These are phyloP conservation scores for Lepidurus packardi DNA, from an alignment of 1,140 invertebrate genomes.

Conservation along the genomic window DNA sequence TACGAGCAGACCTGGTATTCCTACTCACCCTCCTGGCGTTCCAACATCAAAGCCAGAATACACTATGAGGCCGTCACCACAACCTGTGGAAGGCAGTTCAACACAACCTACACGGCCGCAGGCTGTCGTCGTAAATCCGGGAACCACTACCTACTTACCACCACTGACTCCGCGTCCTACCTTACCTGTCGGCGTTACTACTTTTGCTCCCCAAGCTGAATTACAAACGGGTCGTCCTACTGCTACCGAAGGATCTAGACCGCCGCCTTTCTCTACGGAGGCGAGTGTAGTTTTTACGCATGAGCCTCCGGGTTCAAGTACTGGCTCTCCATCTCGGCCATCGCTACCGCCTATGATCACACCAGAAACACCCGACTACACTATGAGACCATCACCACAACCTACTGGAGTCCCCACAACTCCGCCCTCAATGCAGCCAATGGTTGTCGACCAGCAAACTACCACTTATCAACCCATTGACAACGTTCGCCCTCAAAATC, in stretches of 20 bases:
- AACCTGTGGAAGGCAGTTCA: background rate
- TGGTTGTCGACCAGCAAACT: background rate
- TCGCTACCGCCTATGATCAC: background rate
- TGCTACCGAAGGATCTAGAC: background rate
- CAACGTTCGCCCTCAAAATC: background rate
- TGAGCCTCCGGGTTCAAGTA: background rate
- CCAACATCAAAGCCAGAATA: background rate
- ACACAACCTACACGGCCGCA: slow-evolving; percentile 14
- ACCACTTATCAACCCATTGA: background rate
- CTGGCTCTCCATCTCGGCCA: background rate
- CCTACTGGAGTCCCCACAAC: background rate
- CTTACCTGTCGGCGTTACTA: background rate
- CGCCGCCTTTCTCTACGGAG: slow-evolving; percentile 19
- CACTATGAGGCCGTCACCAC: background rate
- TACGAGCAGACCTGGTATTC: background rate
- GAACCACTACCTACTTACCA: slow-evolving; percentile 2
- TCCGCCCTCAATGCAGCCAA: background rate
- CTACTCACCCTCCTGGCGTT: background rate
- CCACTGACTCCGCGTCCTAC: background rate
- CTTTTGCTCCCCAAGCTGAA: slow-evolving; percentile 24
- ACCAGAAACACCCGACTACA: background rate
- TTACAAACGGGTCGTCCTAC: background rate
- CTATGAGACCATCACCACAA: slow-evolving; percentile 3
- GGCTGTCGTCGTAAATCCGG: slow-evolving; percentile 16
- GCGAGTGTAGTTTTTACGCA: slow-evolving; percentile 9